phyloP scores from a whole-genome alignment of 2,888 invertebrate genomes.

The Pelosia muscerda region DNA sequence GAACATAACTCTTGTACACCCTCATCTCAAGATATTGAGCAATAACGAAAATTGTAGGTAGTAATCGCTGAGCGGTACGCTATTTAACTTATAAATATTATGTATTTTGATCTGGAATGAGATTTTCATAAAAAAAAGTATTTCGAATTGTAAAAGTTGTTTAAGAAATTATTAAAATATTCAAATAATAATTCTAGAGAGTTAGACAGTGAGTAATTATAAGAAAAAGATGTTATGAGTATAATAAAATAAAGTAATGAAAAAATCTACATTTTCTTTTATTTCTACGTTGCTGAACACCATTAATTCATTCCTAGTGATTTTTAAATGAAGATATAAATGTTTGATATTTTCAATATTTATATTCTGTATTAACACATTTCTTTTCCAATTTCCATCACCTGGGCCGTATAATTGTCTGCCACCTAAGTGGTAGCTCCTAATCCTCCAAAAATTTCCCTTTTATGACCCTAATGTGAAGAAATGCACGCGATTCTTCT shows the following conservation, averaged over 20 bases:
- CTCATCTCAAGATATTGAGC: conserved; percentile 51
- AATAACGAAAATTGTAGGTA: conserved; percentile 56
- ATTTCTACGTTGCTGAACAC: background rate
- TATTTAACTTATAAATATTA: conserved; percentile 57
- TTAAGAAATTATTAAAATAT: conserved; percentile 82
- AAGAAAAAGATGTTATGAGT: conserved; percentile 85
- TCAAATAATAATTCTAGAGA: conserved; percentile 84
- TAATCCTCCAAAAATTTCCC: too few relatives aligned
- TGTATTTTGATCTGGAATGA: conserved; percentile 76
- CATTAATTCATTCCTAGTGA: too few relatives aligned
- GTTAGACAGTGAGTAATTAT: conserved; percentile 83
- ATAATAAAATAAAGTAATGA: conserved; percentile 78
- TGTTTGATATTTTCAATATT: too few relatives aligned
- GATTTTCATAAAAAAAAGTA: conserved; percentile 73
- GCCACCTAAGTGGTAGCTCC: too few relatives aligned
- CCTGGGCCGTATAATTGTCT: too few relatives aligned
- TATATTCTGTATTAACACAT: too few relatives aligned
- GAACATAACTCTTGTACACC: conserved; percentile 32
- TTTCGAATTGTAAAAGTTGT: conserved; percentile 79
- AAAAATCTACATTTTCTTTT: conserved; percentile 5
- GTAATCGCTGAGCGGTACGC: conserved; percentile 53
- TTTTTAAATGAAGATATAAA: too few relatives aligned
- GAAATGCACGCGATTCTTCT: too few relatives aligned
- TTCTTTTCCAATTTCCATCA: too few relatives aligned
- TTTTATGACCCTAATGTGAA: too few relatives aligned